A percentile compares a stretch with the other conserved stretches of the same genome.
Evolutionary conservation across 1,140 invertebrate species (phyloP).

Genomic region (Plodia interpunctella): DNA sequence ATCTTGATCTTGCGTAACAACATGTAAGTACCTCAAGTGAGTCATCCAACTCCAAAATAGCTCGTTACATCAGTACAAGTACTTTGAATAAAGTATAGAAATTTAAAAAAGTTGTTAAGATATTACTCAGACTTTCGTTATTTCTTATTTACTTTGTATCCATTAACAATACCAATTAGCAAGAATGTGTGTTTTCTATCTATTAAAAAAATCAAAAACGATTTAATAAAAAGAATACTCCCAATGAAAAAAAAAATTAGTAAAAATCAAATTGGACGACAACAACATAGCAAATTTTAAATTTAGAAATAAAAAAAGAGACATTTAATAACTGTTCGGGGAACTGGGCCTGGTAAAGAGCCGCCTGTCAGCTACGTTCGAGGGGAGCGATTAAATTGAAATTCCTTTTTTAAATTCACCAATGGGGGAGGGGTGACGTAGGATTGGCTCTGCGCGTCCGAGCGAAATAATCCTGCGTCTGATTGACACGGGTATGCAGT

Average conservation of each 20-base stretch:
- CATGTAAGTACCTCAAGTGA: not conserved
- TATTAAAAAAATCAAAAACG: no score
- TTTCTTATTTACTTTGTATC: no score
- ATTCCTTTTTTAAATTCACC: constrained; percentile 71
- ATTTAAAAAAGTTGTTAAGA: no score
- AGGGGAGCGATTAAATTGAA: constrained; percentile 70
- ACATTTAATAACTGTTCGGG: constrained; percentile 23
- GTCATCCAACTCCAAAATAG: not conserved
- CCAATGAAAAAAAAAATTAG: not conserved
- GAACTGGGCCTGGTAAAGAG: constrained; percentile 22
- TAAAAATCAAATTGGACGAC: not conserved
- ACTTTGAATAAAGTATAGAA: not conserved
- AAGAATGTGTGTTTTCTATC: no score
- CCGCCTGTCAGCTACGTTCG: constrained; percentile 36
- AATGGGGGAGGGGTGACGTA: constrained; percentile 57
- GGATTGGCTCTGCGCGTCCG: constrained; percentile 57
- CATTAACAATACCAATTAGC: no score
- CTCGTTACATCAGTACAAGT: constrained; percentile 1
- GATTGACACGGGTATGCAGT: constrained; percentile 44
- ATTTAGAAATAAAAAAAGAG: constrained; percentile 15
- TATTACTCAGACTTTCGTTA: no score
- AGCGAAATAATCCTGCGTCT: constrained; percentile 54
- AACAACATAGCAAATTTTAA: not conserved
- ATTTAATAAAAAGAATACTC: no score
- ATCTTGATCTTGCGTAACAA: constrained; percentile 1